Base-by-base conservation (phyloP, 2,797 vertebrate species). In the Tachyglossus aculeatus region DNA sequence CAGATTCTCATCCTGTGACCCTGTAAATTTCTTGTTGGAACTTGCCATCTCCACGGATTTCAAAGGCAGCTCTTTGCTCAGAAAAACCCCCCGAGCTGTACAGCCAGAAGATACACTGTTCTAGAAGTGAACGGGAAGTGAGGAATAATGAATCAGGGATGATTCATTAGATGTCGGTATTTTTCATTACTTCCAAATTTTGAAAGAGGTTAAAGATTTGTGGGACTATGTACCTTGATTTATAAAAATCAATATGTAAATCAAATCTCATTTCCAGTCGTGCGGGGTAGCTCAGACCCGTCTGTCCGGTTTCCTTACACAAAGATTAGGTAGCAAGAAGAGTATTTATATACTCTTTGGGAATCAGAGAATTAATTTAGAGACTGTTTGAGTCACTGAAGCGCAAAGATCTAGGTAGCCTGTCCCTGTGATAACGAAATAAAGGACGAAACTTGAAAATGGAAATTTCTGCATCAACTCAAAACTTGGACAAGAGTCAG, bases 201-300 rank as follows among this genome's bases (percentile, higher is more conserved):
- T 83, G 80, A 85, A 85, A 84, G 53, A 81, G 76, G 71, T 31
- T 41, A 78, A 81, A 71, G 73, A 76, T 80, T 54, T 67, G 71
- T 78, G 59, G 25, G 73, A 80, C 81, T 74, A 74, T 82, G 80
- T 78, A 57, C 50, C 80, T 83, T 70, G 78, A 79, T 78, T 85
- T 81, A 85, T 81, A 83, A 85, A 85, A 87, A 83, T 76, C 87
- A 85, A 87, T 78, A 71, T 80, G 85, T 76, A 82, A 78, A 83
- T 87, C 79, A 80, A 83, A 78, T 71, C 81, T 77, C 19, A n/a
- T 81, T 51, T 81, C 80, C 80, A 78, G 76, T 77, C 22, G 22
- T 54, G 71, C 51, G 68, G 76, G 83, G 83, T 85, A 85, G 81
- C 68, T 87, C 82, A 83, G 53, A n/a, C 68, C 71, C 80, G 82